Evolutionary conservation across 2,113 vertebrate genomes (phyloP).

Genomic region (Heloderma charlesbogerti): DNA sequence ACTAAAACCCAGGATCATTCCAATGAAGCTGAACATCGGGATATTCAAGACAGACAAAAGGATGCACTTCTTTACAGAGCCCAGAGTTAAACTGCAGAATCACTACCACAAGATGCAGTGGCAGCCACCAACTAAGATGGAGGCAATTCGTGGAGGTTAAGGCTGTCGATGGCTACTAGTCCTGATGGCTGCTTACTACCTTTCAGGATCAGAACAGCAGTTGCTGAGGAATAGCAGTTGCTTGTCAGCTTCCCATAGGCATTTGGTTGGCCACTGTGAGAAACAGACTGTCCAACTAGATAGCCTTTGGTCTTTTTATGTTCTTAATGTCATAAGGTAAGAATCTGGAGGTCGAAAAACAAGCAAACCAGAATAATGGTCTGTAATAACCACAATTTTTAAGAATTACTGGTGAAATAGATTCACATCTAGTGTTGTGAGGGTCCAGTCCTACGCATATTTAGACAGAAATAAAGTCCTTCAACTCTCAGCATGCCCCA

Average conservation of each 20-base stretch:
- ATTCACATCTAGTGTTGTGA: not conserved
- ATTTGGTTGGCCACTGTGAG: not conserved
- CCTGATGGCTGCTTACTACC: not conserved
- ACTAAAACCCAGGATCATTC: too few species aligned
- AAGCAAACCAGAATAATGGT: not conserved
- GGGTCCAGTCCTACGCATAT: too few species aligned
- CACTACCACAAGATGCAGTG: too few species aligned
- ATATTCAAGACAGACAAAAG: too few species aligned
- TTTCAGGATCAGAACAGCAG: not conserved
- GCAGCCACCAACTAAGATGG: too few species aligned
- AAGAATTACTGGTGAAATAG: not conserved
- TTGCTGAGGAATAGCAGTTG: not conserved
- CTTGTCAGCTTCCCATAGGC: not conserved
- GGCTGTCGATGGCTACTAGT: not conserved
- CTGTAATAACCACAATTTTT: not conserved
- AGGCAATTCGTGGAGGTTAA: not conserved
- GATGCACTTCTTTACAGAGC: too few species aligned
- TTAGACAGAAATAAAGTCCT: too few species aligned
- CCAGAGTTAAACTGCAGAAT: too few species aligned
- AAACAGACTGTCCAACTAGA: not conserved
- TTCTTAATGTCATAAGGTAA: not conserved
- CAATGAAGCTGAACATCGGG: too few species aligned
- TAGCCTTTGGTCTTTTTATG: not conserved
- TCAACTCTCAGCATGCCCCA: too few species aligned
- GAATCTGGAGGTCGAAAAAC: not conserved